Base-by-base conservation (phyloP, 2,888 invertebrate genomes). In the Eupithecia subumbrata region DNA sequence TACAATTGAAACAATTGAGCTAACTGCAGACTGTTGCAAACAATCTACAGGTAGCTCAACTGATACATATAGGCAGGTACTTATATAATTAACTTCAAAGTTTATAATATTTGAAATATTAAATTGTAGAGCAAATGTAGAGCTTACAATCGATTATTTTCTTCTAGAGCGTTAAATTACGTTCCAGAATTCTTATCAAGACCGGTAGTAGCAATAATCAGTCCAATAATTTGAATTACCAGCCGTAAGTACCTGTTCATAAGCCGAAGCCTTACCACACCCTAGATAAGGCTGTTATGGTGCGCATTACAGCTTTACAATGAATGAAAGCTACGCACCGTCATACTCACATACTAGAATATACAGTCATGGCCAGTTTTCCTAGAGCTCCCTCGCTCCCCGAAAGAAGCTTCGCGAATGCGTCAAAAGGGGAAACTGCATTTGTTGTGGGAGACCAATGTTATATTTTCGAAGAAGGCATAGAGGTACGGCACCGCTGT, bases 251-350 rank as follows among this genome's bases (percentile, higher is more conserved):
- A 74, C 76, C 78, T 78, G 77, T 80, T 77, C 70, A 25, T 70
- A 76, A 81, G 72, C 80, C 77, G 77, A 76, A 76, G 78, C 74
- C 76, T 67, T 74, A 72, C 69, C 69, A 72, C 71, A 70, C 72
- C 69, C 67, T 76, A 76, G 73, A 74, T 76, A 78, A 76, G 76
- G 74, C 74, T 76, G 78, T 74, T 72, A 73, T 64, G 74, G 72
- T 68, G 71, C 68, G 70, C 71, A 78, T 77, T 78, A 71, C 79
- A 84, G 80, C 82, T 84, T 84, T 79, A 79, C 81, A 87, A 83
- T 86, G 86, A 89, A 89, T 88, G 87, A 88, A 90, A 89, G 85
- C 85, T 87, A 87, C 86, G 87, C 82, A 85, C 83, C 85, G 86
- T 85, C 88, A 89, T 84, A 85, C 79, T 69, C 37, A 63, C 45